Evolutionary conservation across 2,888 invertebrate genomes (phyloP).

Genomic region (Callosobruchus maculatus): DNA sequence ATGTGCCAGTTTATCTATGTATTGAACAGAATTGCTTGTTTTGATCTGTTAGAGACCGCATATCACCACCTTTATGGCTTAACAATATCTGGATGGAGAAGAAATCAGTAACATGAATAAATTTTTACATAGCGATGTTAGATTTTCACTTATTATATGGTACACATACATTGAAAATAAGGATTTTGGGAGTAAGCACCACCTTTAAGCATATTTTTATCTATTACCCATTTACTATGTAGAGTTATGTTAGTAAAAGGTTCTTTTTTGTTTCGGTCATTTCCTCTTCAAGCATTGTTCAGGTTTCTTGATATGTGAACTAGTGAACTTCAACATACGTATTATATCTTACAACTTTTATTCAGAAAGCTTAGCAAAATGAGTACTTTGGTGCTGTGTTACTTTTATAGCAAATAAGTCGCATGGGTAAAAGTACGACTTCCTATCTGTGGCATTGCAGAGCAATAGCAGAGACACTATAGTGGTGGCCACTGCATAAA

Average conservation of each 20-base stretch:
- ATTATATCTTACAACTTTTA: too few relatives aligned
- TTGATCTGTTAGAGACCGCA: background rate
- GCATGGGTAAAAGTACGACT: too few relatives aligned
- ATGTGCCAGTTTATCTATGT: too few relatives aligned
- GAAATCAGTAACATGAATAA: background rate
- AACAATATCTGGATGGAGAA: background rate
- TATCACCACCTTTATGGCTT: background rate
- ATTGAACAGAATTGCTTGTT: background rate
- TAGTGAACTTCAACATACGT: too few relatives aligned
- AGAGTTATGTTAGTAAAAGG: background rate
- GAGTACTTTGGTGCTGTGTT: too few relatives aligned
- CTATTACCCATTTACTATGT: background rate
- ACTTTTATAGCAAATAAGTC: too few relatives aligned
- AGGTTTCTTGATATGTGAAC: background rate
- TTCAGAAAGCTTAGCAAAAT: too few relatives aligned
- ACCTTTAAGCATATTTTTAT: background rate
- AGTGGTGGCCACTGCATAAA: too few relatives aligned
- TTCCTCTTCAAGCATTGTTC: background rate
- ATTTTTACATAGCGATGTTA: background rate
- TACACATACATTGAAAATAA: background rate
- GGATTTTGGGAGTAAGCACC: background rate
- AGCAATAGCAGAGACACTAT: too few relatives aligned
- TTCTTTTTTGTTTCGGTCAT: background rate
- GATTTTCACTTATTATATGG: background rate
- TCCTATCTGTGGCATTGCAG: too few relatives aligned